These are phyloP conservation scores for Sebastes paucispinis DNA, from an alignment of 2,797 vertebrate genomes.

Conservation along the genomic window DNA sequence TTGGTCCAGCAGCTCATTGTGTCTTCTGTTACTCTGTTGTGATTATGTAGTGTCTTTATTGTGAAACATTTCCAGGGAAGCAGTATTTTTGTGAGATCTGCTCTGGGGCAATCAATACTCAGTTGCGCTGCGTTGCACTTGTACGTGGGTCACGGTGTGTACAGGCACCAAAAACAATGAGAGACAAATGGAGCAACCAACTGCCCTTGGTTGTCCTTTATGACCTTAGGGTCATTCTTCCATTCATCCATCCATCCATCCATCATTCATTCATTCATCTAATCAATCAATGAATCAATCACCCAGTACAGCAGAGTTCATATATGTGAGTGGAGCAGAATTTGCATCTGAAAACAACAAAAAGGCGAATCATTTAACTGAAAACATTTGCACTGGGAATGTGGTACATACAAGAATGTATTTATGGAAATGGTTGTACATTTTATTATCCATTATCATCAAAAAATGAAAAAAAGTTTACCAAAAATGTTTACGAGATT, in stretches of 20 bases:
- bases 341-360: neutral
- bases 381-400: neutral
- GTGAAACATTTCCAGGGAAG: conserved; percentile 7
- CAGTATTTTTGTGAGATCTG: conserved; percentile 11
- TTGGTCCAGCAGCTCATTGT: neutral
- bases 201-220: neutral
- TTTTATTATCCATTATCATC: neutral
- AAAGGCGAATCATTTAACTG: neutral
- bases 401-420: neutral
- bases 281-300: neutral
- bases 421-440: neutral
- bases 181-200: neutral
- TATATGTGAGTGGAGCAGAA: neutral
- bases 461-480: neutral
- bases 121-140: neutral
- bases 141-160: neutral
- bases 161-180: neutral
- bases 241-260: neutral
- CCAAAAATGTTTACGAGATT: neutral
- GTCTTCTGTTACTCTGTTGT: neutral
- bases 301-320: neutral
- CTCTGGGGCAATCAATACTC: conserved; percentile 1
- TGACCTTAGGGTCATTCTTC: neutral
- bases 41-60: neutral
- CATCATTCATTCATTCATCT: neutral